Evolutionary conservation across 2,113 vertebrate genomes (phyloP).

Genomic region (Ginglymostoma cirratum): DNA sequence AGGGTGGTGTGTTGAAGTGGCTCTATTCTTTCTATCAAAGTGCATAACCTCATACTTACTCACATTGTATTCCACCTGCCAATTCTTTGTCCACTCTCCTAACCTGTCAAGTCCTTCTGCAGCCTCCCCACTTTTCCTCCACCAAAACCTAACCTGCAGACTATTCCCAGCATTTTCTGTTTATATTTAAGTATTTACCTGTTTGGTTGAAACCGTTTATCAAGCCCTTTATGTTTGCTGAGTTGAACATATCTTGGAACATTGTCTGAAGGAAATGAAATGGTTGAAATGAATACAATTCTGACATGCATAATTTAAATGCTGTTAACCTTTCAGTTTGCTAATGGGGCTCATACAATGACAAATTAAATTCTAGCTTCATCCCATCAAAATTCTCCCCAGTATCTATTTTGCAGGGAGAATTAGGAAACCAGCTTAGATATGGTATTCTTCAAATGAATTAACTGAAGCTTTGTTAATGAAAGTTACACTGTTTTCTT

Average conservation of each 20-base stretch:
- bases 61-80: too few species aligned
- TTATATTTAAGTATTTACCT: background rate
- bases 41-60: too few species aligned
- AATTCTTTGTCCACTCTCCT: too few species aligned
- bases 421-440: background rate
- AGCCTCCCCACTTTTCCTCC: background rate
- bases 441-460: background rate
- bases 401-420: background rate
- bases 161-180: background rate
- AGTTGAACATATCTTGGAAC: background rate
- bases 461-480: background rate
- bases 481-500: background rate
- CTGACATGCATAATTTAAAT: background rate
- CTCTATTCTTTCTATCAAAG: too few species aligned
- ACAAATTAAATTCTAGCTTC: background rate
- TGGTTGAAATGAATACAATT: background rate
- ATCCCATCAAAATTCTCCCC: background rate
- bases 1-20: too few species aligned
- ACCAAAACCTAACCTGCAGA: background rate
- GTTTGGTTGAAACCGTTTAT: background rate
- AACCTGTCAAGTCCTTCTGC: too few species aligned
- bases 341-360: background rate
- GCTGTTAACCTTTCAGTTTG: background rate
- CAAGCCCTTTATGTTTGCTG: background rate
- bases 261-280: constrained; percentile 9